Evolutionary conservation across 2,113 vertebrate genomes (phyloP).

Genomic region (Callopanchax toddi): DNA sequence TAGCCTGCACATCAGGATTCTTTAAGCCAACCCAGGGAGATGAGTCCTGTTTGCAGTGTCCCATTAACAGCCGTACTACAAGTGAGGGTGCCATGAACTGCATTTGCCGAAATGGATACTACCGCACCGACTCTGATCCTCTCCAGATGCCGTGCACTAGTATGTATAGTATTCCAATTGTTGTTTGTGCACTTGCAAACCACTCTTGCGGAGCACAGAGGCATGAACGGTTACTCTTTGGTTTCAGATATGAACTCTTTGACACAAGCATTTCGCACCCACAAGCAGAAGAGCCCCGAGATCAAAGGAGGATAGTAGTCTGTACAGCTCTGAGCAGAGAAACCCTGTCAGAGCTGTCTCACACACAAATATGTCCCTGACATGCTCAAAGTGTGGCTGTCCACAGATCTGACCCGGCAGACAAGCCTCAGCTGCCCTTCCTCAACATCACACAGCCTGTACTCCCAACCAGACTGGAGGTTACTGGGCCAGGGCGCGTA

Average conservation of each 20-base stretch:
- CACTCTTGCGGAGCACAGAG: conserved; percentile 2
- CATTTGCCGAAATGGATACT: conserved; percentile 92
- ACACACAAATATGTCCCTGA: conserved; percentile 45
- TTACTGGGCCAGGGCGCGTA: conserved; percentile 66
- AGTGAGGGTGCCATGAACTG: conserved; percentile 94
- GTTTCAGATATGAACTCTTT: conserved; percentile 49
- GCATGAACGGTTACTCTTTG: conserved; percentile 14
- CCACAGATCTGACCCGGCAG: conserved; percentile 57
- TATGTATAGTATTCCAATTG: conserved; percentile 67
- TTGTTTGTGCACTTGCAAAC: conserved; percentile 14
- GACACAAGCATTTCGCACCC: conserved; percentile 43
- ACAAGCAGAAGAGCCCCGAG: conserved; percentile 43
- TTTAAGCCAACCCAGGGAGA: conserved; percentile 96
- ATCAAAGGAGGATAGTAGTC: conserved; percentile 59
- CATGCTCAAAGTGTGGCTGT: conserved; percentile 61
- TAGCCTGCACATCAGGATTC: conserved; percentile 88
- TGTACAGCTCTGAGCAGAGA: conserved; percentile 54
- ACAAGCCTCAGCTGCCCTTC: conserved; percentile 52
- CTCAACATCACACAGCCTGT: conserved; percentile 62
- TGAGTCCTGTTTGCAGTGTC: conserved; percentile 89
- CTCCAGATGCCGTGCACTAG: conserved; percentile 97
- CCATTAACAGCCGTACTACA: conserved; percentile 96
- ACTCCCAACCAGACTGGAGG: conserved; percentile 58
- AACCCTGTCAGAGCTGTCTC: conserved; percentile 67
- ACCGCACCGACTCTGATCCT: conserved; percentile 91